Evolutionary conservation across 2,113 vertebrate species (phyloP).

Genomic region (Anthoscopus minutus): DNA sequence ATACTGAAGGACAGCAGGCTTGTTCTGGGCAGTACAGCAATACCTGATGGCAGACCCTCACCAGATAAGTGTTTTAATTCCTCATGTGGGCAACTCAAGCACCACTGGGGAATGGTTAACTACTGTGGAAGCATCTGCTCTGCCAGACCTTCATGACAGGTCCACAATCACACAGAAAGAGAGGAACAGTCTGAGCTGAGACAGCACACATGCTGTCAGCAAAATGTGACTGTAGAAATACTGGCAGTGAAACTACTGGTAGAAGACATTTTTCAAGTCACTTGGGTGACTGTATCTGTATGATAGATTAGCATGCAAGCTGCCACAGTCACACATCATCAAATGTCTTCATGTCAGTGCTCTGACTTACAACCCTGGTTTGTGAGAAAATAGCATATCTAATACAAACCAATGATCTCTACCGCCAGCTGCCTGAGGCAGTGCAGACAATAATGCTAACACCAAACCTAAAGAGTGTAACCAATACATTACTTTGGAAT

Average conservation of each 20-base stretch:
- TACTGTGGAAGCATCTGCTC: not conserved
- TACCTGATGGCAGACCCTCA: not conserved
- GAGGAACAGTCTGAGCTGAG: not conserved
- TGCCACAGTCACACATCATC: not conserved
- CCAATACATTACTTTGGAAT: not conserved
- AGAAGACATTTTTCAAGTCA: not conserved
- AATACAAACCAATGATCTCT: not conserved
- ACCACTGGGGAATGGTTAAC: rapidly evolving
- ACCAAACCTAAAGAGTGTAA: not conserved
- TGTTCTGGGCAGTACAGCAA: rapidly evolving
- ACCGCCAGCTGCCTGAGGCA: not conserved
- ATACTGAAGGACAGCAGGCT: not conserved
- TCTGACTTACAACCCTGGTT: not conserved
- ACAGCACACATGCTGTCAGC: not conserved
- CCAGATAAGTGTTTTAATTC: not conserved
- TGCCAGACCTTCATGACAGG: not conserved
- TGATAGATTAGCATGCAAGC: not conserved
- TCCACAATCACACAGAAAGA: not conserved
- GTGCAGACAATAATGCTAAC: not conserved
- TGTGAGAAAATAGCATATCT: not conserved
- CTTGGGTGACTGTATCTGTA: not conserved
- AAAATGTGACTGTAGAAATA: not conserved
- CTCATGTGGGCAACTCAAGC: not conserved
- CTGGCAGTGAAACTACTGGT: not conserved
- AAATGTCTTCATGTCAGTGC: not conserved